Base-by-base conservation (phyloP, 2,113 vertebrate genomes). In the Salvelinus alpinus region DNA sequence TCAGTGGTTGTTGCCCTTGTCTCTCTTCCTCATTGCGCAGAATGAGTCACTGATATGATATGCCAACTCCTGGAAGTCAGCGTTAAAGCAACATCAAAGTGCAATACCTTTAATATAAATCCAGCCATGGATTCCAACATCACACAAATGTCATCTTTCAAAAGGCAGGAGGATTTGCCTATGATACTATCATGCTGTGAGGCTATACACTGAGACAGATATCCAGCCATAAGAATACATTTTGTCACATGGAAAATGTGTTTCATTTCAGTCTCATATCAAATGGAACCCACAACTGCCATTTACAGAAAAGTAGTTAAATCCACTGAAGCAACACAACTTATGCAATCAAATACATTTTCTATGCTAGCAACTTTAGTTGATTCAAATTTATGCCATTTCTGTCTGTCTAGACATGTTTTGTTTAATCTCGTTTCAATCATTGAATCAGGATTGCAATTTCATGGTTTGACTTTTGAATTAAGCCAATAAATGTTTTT, bases 61-160 rank as follows among this genome's bases (percentile, higher is more conserved):
- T 60, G 25, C 70, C 62, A 62, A 27, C 75, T 31, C 64, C 64
- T 62, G 77, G 69, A 81, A 78, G 54, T 22, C 60, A 54, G 64
- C 72, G 38, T 78, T 74, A 74, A 78, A 70, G 57, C 48, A 70
- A 66, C 74, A 64, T 73, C 70, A 77, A 82, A 75, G 64, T 14
- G 9, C 44, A 65, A 51, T 72, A 16, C n/a, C 5, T 31, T 74
- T 14, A 27, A 31, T 73, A 74, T 14, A 74, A 31, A 66, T 72
- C 67, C 8, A 14, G 29, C 47, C 16, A 72, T 77, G 38, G 38
- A 44, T 3, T 44, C 38, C 38, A 68, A 24, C 29, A 64, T 75
- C 51, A 74, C 60, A 72, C 64, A 77, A 76, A 80, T 80, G 74
- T 75, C 74, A 70, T 72, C 38, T 72, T 76, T 81, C 9, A 85